Evolutionary conservation across 2,113 vertebrate genomes (phyloP).

Genomic region (Vulpes lagopus): DNA sequence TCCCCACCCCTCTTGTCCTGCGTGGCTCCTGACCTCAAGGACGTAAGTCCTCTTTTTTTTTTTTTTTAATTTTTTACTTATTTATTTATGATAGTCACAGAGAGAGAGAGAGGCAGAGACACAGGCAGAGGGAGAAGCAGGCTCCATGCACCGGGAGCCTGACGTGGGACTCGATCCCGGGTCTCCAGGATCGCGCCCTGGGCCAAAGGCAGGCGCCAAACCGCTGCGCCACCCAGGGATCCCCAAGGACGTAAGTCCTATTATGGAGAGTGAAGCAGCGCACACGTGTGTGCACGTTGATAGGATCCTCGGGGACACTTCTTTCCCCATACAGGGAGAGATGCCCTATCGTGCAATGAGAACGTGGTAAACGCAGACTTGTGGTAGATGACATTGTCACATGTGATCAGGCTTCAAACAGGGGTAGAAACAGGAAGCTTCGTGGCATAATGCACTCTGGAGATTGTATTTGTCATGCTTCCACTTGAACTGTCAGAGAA

Average conservation of each 20-base stretch:
- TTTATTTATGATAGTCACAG: no score
- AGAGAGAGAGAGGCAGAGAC: no score
- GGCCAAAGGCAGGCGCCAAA: no score
- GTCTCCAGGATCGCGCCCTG: no score
- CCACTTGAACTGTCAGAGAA: background rate
- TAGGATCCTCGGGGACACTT: background rate
- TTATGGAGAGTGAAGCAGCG: background rate
- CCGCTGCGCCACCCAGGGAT: no score
- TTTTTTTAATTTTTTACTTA: no score
- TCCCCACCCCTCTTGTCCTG: background rate
- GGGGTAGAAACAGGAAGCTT: background rate
- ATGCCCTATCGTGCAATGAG: background rate
- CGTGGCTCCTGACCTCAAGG: background rate
- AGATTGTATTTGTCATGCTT: background rate
- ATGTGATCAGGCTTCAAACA: background rate
- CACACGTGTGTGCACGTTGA: no score
- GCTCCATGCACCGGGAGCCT: no score
- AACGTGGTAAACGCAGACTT: background rate
- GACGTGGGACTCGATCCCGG: no score
- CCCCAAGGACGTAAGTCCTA: background rate
- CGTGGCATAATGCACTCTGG: background rate
- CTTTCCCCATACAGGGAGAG: background rate
- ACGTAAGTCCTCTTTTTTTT: background rate
- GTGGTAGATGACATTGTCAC: background rate
- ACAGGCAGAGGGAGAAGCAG: no score